These are phyloP conservation scores for Pseudorhombus dupliciocellatus DNA, from an alignment of 2,113 vertebrate species.

Conservation along the genomic window DNA sequence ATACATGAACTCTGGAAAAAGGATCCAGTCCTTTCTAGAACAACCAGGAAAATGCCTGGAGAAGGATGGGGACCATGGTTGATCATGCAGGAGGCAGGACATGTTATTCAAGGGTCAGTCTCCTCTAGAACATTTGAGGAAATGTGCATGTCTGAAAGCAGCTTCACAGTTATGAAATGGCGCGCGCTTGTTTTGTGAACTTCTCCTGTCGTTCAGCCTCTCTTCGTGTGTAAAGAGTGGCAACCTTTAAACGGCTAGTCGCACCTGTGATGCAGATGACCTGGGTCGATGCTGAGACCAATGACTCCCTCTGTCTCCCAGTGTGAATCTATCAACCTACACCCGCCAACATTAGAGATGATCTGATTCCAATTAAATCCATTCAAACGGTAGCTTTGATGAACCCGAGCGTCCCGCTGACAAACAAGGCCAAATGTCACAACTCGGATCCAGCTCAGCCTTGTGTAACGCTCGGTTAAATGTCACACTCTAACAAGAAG, in stretches of 20 bases:
- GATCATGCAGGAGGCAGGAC: too few species aligned
- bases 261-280: conserved; percentile 23
- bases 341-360: conserved; percentile 1
- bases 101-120: too few species aligned
- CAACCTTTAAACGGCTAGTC: background rate
- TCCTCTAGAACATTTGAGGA: background rate
- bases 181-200: background rate
- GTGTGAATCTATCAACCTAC: conserved; percentile 32
- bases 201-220: too few species aligned
- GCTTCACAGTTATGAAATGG: background rate
- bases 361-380: conserved; percentile 37
- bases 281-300: background rate
- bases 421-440: conserved; percentile 35
- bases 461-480: conserved; percentile 36
- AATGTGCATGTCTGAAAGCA: background rate
- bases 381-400: conserved; percentile 35
- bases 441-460: conserved; percentile 43
- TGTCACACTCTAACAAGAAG: conserved; percentile 25
- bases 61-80: too few species aligned
- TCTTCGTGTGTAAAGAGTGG: background rate
- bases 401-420: conserved; percentile 27
- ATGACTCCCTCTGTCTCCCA: conserved; percentile 1
- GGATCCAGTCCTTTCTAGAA: too few species aligned
- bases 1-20: background rate
- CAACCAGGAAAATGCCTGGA: too few species aligned